Evolutionary conservation across 2,888 invertebrate genomes (phyloP).

Genomic region (Tortrix viridana): DNA sequence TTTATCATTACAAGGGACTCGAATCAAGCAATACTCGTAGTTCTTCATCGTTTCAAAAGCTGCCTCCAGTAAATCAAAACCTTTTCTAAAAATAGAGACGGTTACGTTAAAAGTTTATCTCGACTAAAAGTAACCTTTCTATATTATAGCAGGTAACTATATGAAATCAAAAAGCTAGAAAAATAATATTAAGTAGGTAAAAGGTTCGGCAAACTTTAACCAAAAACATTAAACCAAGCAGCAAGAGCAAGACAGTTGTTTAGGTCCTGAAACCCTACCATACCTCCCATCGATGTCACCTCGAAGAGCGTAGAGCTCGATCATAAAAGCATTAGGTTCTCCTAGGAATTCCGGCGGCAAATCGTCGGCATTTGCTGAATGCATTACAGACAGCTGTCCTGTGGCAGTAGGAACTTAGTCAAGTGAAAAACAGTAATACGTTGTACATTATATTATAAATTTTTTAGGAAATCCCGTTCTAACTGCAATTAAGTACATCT

Average conservation of each 20-base stretch:
- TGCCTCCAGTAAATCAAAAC: conserved; percentile 84
- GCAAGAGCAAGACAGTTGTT: too few species aligned
- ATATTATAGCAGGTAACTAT: too few species aligned
- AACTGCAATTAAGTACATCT: too few species aligned
- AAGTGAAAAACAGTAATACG: too few species aligned
- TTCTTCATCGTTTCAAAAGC: conserved; percentile 87
- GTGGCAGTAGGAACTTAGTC: conserved; percentile 10
- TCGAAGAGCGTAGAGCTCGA: conserved; percentile 84
- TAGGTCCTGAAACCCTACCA: not conserved
- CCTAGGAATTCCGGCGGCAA: conserved; percentile 56
- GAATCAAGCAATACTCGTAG: conserved; percentile 86
- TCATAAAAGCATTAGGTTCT: conserved; percentile 84
- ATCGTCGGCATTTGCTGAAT: conserved; percentile 38
- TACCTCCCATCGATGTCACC: conserved; percentile 80
- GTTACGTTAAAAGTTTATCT: too few species aligned
- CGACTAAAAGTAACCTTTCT: too few species aligned
- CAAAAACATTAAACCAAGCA: too few species aligned
- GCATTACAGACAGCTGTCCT: conserved; percentile 46
- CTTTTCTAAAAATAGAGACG: conserved; percentile 55
- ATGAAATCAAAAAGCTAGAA: not conserved
- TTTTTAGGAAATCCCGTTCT: too few species aligned
- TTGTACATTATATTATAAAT: too few species aligned
- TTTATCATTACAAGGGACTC: conserved; percentile 68
- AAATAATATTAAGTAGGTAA: too few species aligned
- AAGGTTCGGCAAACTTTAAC: too few species aligned